Evolutionary conservation across 2,797 vertebrate genomes (phyloP).

Genomic region (Sebastes elongatus): DNA sequence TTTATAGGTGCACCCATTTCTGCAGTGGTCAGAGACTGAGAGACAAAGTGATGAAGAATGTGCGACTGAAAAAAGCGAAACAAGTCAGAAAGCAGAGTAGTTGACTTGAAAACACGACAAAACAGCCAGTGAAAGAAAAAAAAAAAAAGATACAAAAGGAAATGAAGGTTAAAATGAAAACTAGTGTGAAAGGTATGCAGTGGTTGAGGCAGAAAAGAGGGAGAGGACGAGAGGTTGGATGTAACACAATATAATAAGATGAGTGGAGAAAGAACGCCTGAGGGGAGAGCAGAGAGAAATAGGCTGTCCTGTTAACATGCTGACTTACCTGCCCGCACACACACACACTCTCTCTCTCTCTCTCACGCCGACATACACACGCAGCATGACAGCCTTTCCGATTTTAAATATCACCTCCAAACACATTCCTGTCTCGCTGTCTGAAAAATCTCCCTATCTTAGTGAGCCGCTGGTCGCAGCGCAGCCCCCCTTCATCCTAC

Average conservation of each 20-base stretch:
- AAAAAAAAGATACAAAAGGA: slow-evolving; percentile 13
- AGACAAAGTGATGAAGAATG: slow-evolving; percentile 7
- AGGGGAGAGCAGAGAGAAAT: slow-evolving; percentile 51
- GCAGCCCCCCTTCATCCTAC: slow-evolving; percentile 42
- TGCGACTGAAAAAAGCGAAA: neutral
- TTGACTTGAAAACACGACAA: slow-evolving; percentile 37
- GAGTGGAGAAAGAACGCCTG: slow-evolving; percentile 54
- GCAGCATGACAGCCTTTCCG: slow-evolving; percentile 44
- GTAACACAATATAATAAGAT: slow-evolving; percentile 64
- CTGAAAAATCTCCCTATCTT: slow-evolving; percentile 45
- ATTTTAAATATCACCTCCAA: slow-evolving; percentile 68
- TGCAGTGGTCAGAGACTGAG: neutral
- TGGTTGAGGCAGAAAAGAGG: slow-evolving; percentile 30
- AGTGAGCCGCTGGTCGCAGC: slow-evolving; percentile 41
- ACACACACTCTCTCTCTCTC: neutral
- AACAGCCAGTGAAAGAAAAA: slow-evolving; percentile 5
- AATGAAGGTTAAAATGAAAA: neutral
- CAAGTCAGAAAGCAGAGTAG: neutral
- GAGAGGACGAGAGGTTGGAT: slow-evolving; percentile 46
- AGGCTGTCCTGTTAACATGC: slow-evolving; percentile 59
- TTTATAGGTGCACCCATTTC: slow-evolving; percentile 5
- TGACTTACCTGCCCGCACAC: slow-evolving; percentile 34
- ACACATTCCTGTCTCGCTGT: slow-evolving; percentile 41
- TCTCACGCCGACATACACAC: neutral
- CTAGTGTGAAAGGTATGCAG: slow-evolving; percentile 15